A percentile compares a stretch with the other conserved stretches of the same genome.
phyloP scores from a whole-genome alignment of 1,140 invertebrate species.

The Frieseomelitta varia region DNA sequence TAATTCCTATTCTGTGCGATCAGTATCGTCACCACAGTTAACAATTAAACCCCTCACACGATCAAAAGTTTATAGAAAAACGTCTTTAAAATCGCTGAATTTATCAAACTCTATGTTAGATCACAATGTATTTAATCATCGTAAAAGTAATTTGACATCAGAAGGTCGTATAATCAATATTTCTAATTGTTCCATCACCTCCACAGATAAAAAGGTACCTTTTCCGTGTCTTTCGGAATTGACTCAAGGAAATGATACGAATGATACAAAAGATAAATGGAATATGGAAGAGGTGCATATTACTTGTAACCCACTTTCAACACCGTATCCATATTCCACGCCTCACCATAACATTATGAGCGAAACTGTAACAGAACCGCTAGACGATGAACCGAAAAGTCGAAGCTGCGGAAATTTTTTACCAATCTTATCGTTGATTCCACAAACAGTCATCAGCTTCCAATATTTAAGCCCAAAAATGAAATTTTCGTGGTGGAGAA shows the following conservation, averaged over 20 bases:
- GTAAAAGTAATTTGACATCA: slow-evolving; percentile 20
- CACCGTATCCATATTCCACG: slow-evolving; percentile 75
- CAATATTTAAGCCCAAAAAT: slow-evolving; percentile 82
- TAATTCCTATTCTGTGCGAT: slow-evolving; percentile 57
- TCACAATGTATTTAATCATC: slow-evolving; percentile 11
- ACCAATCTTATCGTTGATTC: slow-evolving; percentile 77
- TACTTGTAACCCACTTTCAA: slow-evolving; percentile 74
- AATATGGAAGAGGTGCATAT: slow-evolving; percentile 71
- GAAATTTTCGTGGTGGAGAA: slow-evolving; percentile 86
- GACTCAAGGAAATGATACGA: slow-evolving; percentile 22
- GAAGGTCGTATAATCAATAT: slow-evolving; percentile 66
- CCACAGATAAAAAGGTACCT: slow-evolving; percentile 35
- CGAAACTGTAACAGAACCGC: slow-evolving; percentile 61
- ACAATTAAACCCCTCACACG: slow-evolving; percentile 62
- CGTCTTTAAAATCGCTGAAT: slow-evolving; percentile 72
- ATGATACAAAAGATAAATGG: slow-evolving; percentile 54
- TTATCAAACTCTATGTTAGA: slow-evolving; percentile 28
- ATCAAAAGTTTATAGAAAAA: slow-evolving; percentile 78
- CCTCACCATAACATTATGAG: slow-evolving; percentile 52
- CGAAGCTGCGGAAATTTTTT: slow-evolving; percentile 80
- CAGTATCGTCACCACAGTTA: slow-evolving; percentile 75
- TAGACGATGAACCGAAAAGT: slow-evolving; percentile 71
- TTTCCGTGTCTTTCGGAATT: slow-evolving; percentile 19
- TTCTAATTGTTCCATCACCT: slow-evolving; percentile 44
- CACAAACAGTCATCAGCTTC: slow-evolving; percentile 80